Evolutionary conservation across 2,797 vertebrate genomes (phyloP).

Genomic region (Hyperoplus immaculatus): DNA sequence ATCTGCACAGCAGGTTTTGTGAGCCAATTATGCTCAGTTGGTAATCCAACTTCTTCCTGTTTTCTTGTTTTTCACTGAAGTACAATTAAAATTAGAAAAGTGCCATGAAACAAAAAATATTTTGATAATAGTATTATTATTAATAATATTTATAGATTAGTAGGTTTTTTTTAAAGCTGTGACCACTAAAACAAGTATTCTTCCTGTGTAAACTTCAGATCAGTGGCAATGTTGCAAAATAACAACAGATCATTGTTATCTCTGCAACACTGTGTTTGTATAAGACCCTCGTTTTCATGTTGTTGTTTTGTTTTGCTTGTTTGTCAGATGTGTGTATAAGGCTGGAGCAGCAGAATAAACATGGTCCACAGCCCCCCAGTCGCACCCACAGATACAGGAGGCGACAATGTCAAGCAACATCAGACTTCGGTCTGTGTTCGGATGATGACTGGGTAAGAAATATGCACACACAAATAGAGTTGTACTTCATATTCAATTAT

Average conservation of each 20-base stretch:
- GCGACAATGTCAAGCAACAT: conserved; percentile 39
- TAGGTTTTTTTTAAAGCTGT: background rate
- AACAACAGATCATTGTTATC: fast-evolving
- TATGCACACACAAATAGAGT: background rate
- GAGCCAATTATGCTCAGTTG: background rate
- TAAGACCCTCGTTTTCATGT: background rate
- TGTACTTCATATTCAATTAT: background rate
- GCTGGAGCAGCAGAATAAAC: conserved; percentile 31
- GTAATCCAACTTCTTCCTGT: background rate
- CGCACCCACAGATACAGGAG: background rate
- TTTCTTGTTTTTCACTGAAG: background rate
- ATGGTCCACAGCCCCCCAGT: background rate
- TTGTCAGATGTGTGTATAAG: conserved; percentile 65
- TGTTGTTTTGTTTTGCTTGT: background rate
- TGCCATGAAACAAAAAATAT: background rate
- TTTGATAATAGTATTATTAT: background rate
- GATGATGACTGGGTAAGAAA: conserved; percentile 81
- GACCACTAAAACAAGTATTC: background rate
- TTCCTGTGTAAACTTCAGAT: background rate
- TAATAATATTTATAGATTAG: background rate
- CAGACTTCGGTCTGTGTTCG: conserved; percentile 67
- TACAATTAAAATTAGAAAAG: background rate
- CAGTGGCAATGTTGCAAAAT: background rate
- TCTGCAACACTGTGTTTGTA: conserved; percentile 4
- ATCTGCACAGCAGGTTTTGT: too few species aligned